Evolutionary conservation across 2,113 vertebrate species (phyloP).

Genomic region (Trinectes maculatus): DNA sequence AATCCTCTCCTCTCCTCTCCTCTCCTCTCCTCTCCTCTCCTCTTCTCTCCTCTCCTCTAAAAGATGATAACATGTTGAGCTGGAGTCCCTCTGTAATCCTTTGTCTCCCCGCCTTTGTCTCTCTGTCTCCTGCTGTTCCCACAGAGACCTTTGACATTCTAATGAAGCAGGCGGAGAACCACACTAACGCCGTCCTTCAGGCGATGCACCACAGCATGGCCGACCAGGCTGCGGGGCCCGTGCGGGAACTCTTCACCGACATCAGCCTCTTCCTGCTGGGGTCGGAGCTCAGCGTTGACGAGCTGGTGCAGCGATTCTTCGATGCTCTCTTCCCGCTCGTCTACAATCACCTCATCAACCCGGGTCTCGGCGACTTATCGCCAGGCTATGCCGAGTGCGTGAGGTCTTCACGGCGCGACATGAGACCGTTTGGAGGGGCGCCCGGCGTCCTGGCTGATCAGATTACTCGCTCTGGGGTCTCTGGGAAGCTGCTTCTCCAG

Average conservation of each 20-base stretch:
- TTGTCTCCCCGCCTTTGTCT: slow-evolving; percentile 5
- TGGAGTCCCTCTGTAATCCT: background rate
- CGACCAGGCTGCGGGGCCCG: slow-evolving; percentile 58
- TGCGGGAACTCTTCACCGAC: slow-evolving; percentile 88
- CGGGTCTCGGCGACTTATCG: slow-evolving; percentile 72
- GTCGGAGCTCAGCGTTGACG: slow-evolving; percentile 81
- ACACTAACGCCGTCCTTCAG: slow-evolving; percentile 83
- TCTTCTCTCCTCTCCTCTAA: background rate
- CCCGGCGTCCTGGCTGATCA: slow-evolving; percentile 78
- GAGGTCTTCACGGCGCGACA: slow-evolving; percentile 64
- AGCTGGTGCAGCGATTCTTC: slow-evolving; percentile 87
- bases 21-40: slow-evolving; percentile 11
- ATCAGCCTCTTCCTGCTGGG: slow-evolving; percentile 89
- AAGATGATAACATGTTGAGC: slow-evolving; percentile 2
- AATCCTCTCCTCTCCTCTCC: background rate
- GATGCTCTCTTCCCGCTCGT: slow-evolving; percentile 88
- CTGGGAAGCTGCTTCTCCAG: slow-evolving; percentile 85
- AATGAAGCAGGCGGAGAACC: slow-evolving; percentile 86
- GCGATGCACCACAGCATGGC: slow-evolving; percentile 81
- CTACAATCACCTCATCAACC: slow-evolving; percentile 84
- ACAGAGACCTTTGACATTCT: slow-evolving; percentile 87
- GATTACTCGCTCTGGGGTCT: slow-evolving; percentile 79
- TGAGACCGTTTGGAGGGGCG: slow-evolving; percentile 81
- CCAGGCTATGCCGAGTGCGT: slow-evolving; percentile 84
- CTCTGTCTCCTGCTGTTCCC: slow-evolving; percentile 35